These are phyloP conservation scores for Ursus arctos DNA, from an alignment of 2,113 vertebrate genomes.

Conservation along the genomic window DNA sequence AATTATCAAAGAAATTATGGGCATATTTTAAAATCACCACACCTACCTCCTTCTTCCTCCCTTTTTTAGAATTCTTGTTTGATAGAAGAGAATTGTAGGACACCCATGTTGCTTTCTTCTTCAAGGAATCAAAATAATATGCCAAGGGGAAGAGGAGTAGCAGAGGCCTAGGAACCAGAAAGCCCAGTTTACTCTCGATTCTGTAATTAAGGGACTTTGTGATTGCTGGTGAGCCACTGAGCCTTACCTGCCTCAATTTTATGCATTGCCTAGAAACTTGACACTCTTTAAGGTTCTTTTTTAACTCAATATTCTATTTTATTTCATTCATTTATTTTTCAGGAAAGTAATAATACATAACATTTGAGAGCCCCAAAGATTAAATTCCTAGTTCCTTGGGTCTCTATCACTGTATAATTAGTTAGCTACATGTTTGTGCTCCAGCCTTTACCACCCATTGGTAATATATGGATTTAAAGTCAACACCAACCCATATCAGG, in stretches of 20 bases:
- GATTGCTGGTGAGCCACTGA: not conserved
- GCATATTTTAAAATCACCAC: not conserved
- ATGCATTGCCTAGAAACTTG: not conserved
- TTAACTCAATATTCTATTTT: slow-evolving; percentile 28
- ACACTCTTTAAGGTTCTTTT: not conserved
- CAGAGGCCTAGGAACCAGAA: not conserved
- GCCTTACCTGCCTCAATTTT: not conserved
- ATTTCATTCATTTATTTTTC: not conserved
- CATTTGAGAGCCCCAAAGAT: not conserved
- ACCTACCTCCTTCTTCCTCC: not conserved
- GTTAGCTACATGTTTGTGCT: not conserved
- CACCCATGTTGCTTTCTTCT: not conserved
- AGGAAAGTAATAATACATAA: not conserved
- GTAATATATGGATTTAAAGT: not conserved
- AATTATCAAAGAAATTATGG: not conserved
- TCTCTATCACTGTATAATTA: slow-evolving; percentile 11
- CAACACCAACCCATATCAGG: not conserved
- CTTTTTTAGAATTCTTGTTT: not conserved
- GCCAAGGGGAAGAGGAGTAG: not conserved
- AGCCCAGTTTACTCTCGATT: not conserved
- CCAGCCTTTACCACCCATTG: not conserved
- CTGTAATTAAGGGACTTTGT: not conserved
- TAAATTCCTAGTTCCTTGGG: not conserved
- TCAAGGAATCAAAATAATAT: not conserved
- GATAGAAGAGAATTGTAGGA: slow-evolving; percentile 13